Base-by-base conservation (phyloP, 2,888 invertebrate genomes). In the Drosophila subquinaria region DNA sequence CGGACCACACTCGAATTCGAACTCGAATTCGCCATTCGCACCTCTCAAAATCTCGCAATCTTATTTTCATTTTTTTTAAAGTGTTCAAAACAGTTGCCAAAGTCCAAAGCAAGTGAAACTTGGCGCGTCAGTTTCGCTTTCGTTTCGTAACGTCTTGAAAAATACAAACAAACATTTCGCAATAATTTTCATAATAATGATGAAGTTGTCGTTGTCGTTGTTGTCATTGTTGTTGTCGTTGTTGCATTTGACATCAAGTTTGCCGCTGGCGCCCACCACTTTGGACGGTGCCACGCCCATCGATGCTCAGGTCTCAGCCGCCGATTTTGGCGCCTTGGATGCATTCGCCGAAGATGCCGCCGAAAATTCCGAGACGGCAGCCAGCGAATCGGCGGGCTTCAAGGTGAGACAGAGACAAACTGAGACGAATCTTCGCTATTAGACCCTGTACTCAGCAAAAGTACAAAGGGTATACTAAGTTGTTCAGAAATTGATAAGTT, bases 251-350 rank as follows among this genome's bases (percentile, higher is more conserved):
- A 13, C 51, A 5, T 33, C 62, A 45, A 67, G 63, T 20, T 20
- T 65, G 23, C 85, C 85, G 5, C 38, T 86, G 2, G 88, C 85
- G 6, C 90, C 90, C 4, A 72, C 85, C 17, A 89, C 85, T 1
- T 33, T 69, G 11, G 85, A 86, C 30, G 90, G 90, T 0, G 90
- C 85, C 66, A 89, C 90, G 64, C 85, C 85, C 74, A 86, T 86
- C 10, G 83, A 88, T 51, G 85, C 90, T 8, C 76, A 88, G 2
- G 69, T 86, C 0, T 76, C 90, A n/a, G 85, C 90, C 0, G 89
- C 78, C 0, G 90, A 90, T 20, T 90, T 87, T 20, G 89, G 79
- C 0, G 81, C 79, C 40, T 60, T 76, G 52, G 83, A 76, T 47
- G 90, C 71, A 20, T 85, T 82, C 10, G 68, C 71, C 30, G 74